Evolutionary conservation across 2,113 vertebrate genomes (phyloP), one percentile per base, ranked within the genome.

Genomic region (Xenopus laevis): DNA sequence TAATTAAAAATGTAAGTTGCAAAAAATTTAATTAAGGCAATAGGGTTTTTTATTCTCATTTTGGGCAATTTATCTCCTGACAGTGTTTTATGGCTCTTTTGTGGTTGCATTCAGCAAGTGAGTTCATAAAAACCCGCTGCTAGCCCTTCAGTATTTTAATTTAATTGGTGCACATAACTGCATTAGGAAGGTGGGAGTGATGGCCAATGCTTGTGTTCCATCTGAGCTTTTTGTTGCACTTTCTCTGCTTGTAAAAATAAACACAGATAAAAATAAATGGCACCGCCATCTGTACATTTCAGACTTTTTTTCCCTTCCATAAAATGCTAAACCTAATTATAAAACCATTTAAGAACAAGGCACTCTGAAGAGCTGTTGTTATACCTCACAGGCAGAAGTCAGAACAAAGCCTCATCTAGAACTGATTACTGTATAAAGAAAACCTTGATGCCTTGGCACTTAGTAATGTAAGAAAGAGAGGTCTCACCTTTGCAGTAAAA

Each of bases 271-370:
- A 76, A 76, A 64, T 76, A 76, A 76, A 76, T 70, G 13, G n/a
- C 74, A 70, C 45, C 47, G 66, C 74, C 74, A 76, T 76, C 74
- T 76, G 74, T 76, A 76, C 69, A 63, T 55, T 76, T 64, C 65
- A 62, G 44, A 44, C 17, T 40, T 47, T 57, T 17, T 30, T 17
- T 60, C n/a, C 47, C 71, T 58, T 61, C 59, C 66, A 70, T 76
- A 76, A 76, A 64, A 63, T 76, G 58, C 45, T 70, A 76, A 76
- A 76, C 65, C 74, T 76, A 76, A 76, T 76, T 76, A 76, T 70
- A 76, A 76, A 76, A 55, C 40, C 74, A 76, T 76, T 76, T 63
- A 64, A 76, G 59, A 76, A 64, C 74, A 76, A 46, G 69, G 20
- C 33, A 46, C 74, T 75, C 73, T 44, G 60, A 76, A 70, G 74